phyloP scores from a whole-genome alignment of 2,113 vertebrate genomes.

The Sorex araneus region DNA sequence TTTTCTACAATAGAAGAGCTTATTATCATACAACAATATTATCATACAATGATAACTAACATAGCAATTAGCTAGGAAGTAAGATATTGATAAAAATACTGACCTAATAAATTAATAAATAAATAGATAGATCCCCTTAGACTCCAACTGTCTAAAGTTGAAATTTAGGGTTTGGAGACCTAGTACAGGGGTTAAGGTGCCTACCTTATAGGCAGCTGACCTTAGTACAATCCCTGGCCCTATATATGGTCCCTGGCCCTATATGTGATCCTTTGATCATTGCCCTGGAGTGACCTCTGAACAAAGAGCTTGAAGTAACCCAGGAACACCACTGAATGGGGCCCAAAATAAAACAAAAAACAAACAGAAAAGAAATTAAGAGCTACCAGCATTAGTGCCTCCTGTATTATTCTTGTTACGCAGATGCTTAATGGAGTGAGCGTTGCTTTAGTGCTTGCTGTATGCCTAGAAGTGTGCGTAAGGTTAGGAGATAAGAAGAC shows the following conservation, averaged over 20 bases:
- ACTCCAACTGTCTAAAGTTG: neutral
- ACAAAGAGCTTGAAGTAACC: neutral
- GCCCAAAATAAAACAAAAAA: neutral
- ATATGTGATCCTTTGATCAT: too few species aligned
- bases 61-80: neutral
- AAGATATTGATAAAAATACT: neutral
- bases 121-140: neutral
- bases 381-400: neutral
- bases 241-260: too few species aligned
- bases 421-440: neutral
- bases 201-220: too few species aligned
- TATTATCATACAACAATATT: neutral
- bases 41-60: neutral
- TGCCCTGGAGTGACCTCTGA: too few species aligned
- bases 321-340: neutral
- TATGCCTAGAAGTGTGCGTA: neutral
- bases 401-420: conserved; percentile 24
- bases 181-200: neutral
- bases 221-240: too few species aligned
- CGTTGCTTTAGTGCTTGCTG: neutral
- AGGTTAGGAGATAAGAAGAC: conserved; percentile 4
- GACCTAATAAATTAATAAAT: neutral
- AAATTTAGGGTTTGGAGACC: neutral
- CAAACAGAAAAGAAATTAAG: conserved; percentile 1
- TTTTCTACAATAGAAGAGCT: neutral